Conservation (phyloP, 2,113 vertebrate species). For the Cyprinodon brontotheroides region DNA sequence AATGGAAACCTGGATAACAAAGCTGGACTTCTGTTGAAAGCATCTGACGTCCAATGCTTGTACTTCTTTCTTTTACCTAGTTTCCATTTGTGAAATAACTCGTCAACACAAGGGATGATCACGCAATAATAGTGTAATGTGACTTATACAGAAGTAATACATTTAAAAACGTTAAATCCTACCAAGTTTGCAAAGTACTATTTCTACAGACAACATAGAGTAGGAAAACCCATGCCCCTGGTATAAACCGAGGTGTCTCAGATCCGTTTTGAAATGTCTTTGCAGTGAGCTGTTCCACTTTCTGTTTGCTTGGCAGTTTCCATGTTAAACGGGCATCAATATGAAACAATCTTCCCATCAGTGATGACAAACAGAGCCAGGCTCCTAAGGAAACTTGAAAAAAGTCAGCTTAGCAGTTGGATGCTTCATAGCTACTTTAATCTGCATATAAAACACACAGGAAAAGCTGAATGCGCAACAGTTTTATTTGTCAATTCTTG, state of each 20-base stretch:
- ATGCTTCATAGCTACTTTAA: background rate
- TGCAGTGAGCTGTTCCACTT: background rate
- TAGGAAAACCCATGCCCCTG: background rate
- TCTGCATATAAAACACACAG: background rate
- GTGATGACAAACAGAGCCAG: background rate
- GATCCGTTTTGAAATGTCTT: slow-evolving; percentile 5
- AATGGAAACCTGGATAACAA: slow-evolving; percentile 1
- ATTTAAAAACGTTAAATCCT: background rate
- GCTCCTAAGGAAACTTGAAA: slow-evolving; percentile 3
- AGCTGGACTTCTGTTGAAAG: background rate
- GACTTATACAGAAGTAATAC: background rate
- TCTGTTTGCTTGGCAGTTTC: slow-evolving; percentile 15
- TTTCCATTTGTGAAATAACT: background rate
- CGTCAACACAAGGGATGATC: background rate
- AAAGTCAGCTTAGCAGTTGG: background rate
- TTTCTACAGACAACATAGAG: background rate
- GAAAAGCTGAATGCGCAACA: background rate
- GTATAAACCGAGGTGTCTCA: background rate
- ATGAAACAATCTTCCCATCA: slow-evolving; percentile 6
- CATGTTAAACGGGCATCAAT: slow-evolving; percentile 10
- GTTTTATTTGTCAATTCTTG: background rate
- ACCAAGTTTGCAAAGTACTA: background rate
- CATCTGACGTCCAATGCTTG: background rate
- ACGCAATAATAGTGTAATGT: background rate
- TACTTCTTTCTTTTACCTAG: background rate